phyloP scores from a whole-genome alignment of 2,888 invertebrate species.

The Oscheius myriophilus region DNA sequence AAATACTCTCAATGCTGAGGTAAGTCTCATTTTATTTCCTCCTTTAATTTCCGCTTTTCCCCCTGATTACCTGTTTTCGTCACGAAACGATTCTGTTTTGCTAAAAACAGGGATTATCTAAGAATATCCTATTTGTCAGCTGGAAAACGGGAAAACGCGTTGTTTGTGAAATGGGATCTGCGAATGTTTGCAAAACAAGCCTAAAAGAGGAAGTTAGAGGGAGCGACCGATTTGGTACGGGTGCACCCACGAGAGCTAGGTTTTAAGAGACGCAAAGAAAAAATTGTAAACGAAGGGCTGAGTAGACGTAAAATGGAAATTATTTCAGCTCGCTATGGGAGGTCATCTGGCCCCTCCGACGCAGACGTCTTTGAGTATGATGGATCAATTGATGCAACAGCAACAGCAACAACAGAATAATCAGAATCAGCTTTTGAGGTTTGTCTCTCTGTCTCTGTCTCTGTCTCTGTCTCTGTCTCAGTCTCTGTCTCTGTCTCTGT shows the following conservation, averaged over 20 bases:
- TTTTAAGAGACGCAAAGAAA: no score
- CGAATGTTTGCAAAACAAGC: no score
- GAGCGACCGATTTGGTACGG: no score
- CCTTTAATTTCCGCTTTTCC: no score
- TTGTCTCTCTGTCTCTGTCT: background rate
- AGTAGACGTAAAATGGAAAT: no score
- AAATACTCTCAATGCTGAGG: constrained; percentile 12
- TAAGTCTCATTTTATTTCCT: background rate
- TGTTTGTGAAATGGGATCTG: no score
- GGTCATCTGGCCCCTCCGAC: background rate
- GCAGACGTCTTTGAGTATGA: constrained; percentile 3
- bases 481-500: no score
- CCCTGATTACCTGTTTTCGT: background rate
- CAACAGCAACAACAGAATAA: background rate
- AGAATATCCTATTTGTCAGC: constrained; percentile 13
- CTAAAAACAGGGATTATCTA: background rate
- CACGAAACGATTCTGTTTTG: background rate
- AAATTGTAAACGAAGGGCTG: no score
- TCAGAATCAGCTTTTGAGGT: background rate
- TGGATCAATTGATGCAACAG: constrained; percentile 7
- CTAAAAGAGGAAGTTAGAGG: no score
- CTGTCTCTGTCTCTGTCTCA: no score
- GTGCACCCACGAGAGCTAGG: no score
- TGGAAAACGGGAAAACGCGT: background rate
- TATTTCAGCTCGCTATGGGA: no score